phyloP scores from a whole-genome alignment of 2,113 vertebrate genomes.

The Cyphomyrus discorhynchus region DNA sequence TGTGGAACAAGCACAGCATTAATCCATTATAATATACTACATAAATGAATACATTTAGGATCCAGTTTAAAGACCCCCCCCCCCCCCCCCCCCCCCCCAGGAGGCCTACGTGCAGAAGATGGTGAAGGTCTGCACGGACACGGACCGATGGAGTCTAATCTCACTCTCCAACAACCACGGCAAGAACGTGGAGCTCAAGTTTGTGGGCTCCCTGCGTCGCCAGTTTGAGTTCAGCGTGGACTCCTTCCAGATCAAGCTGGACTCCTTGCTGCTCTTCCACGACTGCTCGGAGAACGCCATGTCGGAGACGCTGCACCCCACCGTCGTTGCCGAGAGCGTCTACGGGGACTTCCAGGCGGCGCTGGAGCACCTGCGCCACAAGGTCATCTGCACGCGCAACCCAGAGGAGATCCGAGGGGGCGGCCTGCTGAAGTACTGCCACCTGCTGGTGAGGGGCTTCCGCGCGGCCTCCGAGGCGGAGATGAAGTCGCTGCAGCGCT shows the following conservation, averaged over 20 bases:
- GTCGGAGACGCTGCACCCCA: conserved; percentile 94
- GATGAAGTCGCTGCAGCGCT: conserved; percentile 97
- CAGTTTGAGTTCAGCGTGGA: conserved; percentile 99
- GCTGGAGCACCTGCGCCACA: conserved; percentile 90
- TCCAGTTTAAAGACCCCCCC: too few relatives aligned
- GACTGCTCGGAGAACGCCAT: conserved; percentile 96
- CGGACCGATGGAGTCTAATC: conserved; percentile 97
- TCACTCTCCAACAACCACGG: conserved; percentile 97
- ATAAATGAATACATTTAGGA: too few relatives aligned
- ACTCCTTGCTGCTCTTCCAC: conserved; percentile 95
- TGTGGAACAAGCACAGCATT: too few relatives aligned
- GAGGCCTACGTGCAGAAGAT: conserved; percentile 99
- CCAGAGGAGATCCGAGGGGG: conserved; percentile 96
- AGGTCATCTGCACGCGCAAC: conserved; percentile 91
- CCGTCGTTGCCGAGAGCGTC: conserved; percentile 92
- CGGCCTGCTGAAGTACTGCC: conserved; percentile 97
- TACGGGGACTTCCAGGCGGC: conserved; percentile 90
- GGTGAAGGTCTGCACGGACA: conserved; percentile 98
- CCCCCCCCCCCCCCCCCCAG: conserved; percentile 47
- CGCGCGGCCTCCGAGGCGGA: conserved; percentile 80
- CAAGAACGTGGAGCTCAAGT: conserved; percentile 98
- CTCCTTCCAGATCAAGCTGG: conserved; percentile 97
- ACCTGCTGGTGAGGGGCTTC: conserved; percentile 93
- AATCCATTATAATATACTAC: too few relatives aligned
- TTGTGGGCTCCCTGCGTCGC: conserved; percentile 91